Base-by-base conservation (phyloP, 2,113 vertebrate genomes). In the Upupa epops region DNA sequence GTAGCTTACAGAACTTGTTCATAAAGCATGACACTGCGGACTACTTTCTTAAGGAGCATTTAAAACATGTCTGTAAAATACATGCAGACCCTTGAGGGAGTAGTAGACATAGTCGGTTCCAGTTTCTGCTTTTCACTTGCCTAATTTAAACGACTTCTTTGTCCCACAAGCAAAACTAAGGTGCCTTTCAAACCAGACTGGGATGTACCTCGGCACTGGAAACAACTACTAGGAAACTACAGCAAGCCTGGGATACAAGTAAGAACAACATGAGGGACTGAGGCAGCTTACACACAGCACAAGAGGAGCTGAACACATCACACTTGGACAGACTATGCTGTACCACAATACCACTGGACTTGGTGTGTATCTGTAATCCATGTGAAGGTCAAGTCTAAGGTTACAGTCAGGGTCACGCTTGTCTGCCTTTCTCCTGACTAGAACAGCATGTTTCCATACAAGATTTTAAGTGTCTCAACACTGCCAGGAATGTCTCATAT, bases 41-140 rank as follows among this genome's bases (percentile, higher is more conserved):
- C 85, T 88, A 72, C 60, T 86, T 94, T 91, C 85, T 81, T 81
- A 72, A 91, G 73, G 81, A 72, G 7, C 8, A 75, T 86, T 90
- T 49, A 2, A 72, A 83, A 72, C 86, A 88, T 75, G 86, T 91
- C 80, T 94, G 48, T 83, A 79, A 89, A 94, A 92, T 71, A 86
- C 48, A 88, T 91, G 93, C 86, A 94, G 49, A 86, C 21, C 73
- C 82, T 83, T 90, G 76, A 72, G 80, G 61, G 49, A 94, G 58
- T 61, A 90, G 58, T 63, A 86, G 61, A 58, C 76, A 61, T 77
- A 95, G 95, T 21, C 90, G 40, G 63, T 90, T 93, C 54, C 49
- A 83, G 76, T 88, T 95, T 88, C 88, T 90, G 80, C 61, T 92
- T 92, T 86, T 92, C 86, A 77, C 80, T 93, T 83, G 72, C 80